Percentiles rank a stretch among this genome's conserved stretches.
These are phyloP conservation scores for Heliconius ethilla DNA, from an alignment of 2,888 invertebrate species.

Conservation along the genomic window DNA sequence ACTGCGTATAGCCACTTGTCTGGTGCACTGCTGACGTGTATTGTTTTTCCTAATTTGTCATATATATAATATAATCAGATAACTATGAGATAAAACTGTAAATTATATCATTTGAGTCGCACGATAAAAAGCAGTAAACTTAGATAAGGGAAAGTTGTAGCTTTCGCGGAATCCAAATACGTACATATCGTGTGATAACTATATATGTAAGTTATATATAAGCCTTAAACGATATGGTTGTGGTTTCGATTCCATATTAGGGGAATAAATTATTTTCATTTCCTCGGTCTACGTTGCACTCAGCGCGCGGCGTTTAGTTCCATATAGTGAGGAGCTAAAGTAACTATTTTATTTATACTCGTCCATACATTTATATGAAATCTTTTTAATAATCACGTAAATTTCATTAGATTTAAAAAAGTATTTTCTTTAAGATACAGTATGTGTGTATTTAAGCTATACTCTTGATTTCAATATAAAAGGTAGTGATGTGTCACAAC, in stretches of 20 bases:
- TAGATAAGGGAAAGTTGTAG: conserved; percentile 38
- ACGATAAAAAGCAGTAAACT: conserved; percentile 36
- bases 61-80: neutral
- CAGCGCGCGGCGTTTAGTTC: too few species aligned
- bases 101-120: conserved; percentile 35
- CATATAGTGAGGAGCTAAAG: too few species aligned
- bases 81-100: conserved; percentile 30
- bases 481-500: neutral
- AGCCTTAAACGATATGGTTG: neutral
- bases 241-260: too few species aligned
- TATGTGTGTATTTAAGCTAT: neutral
- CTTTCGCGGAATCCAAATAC: conserved; percentile 36
- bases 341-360: neutral
- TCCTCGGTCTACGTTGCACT: too few species aligned
- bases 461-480: neutral
- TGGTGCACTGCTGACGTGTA: neutral
- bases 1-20: neutral
- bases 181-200: neutral
- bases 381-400: too few species aligned
- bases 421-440: too few species aligned
- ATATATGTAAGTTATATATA: neutral
- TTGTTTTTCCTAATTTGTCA: conserved; percentile 10
- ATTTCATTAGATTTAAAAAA: neutral
- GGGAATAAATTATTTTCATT: too few species aligned
- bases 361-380: too few species aligned